Percentiles rank a stretch among this genome's conserved stretches.
These are phyloP conservation scores for Orchesella flavescens DNA, from an alignment of 2,888 invertebrate species.

Conservation along the genomic window DNA sequence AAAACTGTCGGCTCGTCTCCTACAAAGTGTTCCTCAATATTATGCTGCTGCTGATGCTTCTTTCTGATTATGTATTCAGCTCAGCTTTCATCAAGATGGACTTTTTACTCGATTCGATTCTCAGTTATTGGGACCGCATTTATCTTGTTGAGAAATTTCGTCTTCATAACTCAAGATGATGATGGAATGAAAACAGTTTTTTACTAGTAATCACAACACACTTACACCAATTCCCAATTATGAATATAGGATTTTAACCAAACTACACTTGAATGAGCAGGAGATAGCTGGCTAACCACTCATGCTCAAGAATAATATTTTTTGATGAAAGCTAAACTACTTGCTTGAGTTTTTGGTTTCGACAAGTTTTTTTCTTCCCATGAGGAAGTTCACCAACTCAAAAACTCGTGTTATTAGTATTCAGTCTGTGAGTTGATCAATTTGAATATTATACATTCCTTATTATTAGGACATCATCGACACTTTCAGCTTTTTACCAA, in stretches of 20 bases:
- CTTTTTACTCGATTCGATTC: conserved; percentile 14
- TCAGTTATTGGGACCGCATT: background rate
- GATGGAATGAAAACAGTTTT: conserved; percentile 36
- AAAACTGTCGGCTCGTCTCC: background rate
- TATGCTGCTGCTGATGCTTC: too few species aligned
- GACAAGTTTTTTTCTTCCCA: background rate
- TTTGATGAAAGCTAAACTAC: conserved; percentile 36
- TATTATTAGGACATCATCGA: background rate
- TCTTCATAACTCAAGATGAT: conserved; percentile 1
- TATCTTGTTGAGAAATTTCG: conserved; percentile 26
- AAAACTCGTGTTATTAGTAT: conserved; percentile 33
- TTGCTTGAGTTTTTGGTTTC: background rate
- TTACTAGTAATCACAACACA: conserved; percentile 34
- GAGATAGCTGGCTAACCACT: background rate
- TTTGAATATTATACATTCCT: conserved; percentile 48
- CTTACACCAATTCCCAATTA: conserved; percentile 32
- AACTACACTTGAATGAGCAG: background rate
- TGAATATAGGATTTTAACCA: background rate
- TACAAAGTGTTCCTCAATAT: background rate
- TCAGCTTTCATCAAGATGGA: conserved; percentile 41
- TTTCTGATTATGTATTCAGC: conserved; percentile 41
- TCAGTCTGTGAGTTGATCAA: conserved; percentile 32
- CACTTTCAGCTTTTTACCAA: conserved; percentile 21
- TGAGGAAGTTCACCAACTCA: background rate
- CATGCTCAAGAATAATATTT: conserved; percentile 32